These are phyloP conservation scores for Eulemur albifrons DNA, from an alignment of 2,797 vertebrate genomes.

Conservation along the genomic window DNA sequence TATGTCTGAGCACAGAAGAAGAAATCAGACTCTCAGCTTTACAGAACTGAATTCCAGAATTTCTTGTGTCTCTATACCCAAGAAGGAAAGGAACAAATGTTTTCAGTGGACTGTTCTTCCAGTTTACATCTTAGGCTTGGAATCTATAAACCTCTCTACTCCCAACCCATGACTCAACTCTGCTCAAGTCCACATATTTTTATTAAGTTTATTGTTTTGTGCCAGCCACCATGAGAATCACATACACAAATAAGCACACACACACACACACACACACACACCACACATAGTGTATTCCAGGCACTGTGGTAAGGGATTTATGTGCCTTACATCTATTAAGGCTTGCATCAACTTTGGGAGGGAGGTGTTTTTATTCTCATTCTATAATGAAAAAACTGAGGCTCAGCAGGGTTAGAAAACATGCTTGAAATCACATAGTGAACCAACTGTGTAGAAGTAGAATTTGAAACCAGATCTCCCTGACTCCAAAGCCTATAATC, in stretches of 20 bases:
- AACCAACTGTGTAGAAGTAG: background rate
- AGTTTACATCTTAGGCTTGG: background rate
- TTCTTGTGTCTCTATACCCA: constrained; percentile 19
- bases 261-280: background rate
- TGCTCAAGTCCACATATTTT: background rate
- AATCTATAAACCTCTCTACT: background rate
- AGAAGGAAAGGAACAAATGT: constrained; percentile 27
- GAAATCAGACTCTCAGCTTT: constrained; percentile 9
- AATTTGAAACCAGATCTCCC: background rate
- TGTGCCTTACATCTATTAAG: background rate
- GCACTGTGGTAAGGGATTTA: background rate
- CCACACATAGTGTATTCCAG: background rate
- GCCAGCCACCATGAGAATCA: background rate
- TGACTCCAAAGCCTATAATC: background rate
- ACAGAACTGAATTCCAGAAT: constrained; percentile 9
- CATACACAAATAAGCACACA: background rate
- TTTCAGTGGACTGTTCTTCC: constrained; percentile 3
- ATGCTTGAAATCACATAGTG: background rate
- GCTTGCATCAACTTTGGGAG: background rate
- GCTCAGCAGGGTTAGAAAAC: background rate
- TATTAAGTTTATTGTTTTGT: background rate
- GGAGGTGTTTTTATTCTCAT: background rate
- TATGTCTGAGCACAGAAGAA: background rate
- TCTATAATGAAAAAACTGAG: background rate
- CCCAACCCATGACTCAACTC: background rate